phyloP scores from a whole-genome alignment of 1,140 invertebrate species.

The Temnothorax longispinosus region DNA sequence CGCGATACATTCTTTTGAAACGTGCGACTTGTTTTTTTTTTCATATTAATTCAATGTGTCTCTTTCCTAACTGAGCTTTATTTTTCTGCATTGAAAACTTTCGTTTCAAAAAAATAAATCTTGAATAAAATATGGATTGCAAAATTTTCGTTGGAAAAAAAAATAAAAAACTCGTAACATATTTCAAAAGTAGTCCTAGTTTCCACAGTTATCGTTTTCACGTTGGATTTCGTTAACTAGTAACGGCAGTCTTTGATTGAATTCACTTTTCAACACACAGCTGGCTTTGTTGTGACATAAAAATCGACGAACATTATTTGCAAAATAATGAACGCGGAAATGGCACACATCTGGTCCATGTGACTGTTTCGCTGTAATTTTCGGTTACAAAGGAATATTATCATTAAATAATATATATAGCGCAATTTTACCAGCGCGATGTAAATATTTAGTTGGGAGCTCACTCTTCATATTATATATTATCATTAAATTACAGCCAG shows the following conservation, averaged over 20 bases:
- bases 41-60: neutral
- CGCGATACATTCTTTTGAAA: neutral
- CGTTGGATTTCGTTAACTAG: slow-evolving; percentile 28
- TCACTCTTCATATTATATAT: neutral
- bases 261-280: slow-evolving; percentile 33
- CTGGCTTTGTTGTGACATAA: neutral
- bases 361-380: neutral
- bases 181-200: slow-evolving; percentile 13
- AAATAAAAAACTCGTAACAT: neutral
- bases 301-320: slow-evolving; percentile 9
- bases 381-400: neutral
- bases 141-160: slow-evolving; percentile 21
- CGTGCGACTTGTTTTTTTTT: neutral
- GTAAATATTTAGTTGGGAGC: slow-evolving; percentile 13
- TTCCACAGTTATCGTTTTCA: neutral
- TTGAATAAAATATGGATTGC: slow-evolving; percentile 20
- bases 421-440: neutral
- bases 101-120: slow-evolving; percentile 1
- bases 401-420: slow-evolving; percentile 1
- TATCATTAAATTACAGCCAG: slow-evolving; percentile 37
- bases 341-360: slow-evolving; percentile 38
- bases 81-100: slow-evolving; percentile 29
- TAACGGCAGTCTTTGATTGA: slow-evolving; percentile 23
- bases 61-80: neutral
- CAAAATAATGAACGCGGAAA: slow-evolving; percentile 19